Evolutionary conservation across 2,113 vertebrate genomes (phyloP), one percentile per base, ranked within the genome.

Genomic region (Tricholaema leucomelas): DNA sequence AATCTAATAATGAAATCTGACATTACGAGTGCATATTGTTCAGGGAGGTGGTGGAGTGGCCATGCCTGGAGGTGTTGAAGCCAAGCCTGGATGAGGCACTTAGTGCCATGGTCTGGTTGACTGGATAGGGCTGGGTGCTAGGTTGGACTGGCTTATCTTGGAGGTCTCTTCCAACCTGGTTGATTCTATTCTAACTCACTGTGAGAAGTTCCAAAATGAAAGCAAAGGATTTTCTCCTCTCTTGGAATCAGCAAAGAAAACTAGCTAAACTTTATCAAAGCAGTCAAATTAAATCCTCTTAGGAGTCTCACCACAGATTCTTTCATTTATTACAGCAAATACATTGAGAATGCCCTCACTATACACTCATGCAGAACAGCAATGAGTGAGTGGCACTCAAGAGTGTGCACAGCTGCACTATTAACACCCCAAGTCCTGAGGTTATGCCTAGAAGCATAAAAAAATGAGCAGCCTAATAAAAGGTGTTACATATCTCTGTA

Each of bases 291-390:
- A 84, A 95, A 95, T 64, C 21, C 59, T 67, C 33, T 33, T 81
- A 71, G 85, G 85, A 92, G 74, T 81, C 52, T 96, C 79, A 94
- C 35, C 72, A 23, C 59, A 44, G 46, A 89, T 74, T 89, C 73
- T 56, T 71, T 77, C 70, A 85, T 85, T 79, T 92, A 77, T 81
- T 69, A 71, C 12, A 85, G 28, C 40, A 89, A 92, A 84, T 70
- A 86, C 60, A 33, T n/a, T n/a, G 28, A 38, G n/a, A 59, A 80
- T 52, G 46, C 40, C 80, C 64, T 89, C 85, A 72, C 94, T 80
- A 71, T 25, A 71, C 27, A 56, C 61, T 64, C 58, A 66, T 58
- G 55, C 33, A 87, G 72, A 85, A 70, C 4, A 46, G 70, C 23
- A 70, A 35, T 42, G 25, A 79, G 2, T 17, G 65, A 61, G 55